Evolutionary conservation across 2,888 invertebrate genomes (phyloP).

Genomic region (Prostheceraeus crozeri): DNA sequence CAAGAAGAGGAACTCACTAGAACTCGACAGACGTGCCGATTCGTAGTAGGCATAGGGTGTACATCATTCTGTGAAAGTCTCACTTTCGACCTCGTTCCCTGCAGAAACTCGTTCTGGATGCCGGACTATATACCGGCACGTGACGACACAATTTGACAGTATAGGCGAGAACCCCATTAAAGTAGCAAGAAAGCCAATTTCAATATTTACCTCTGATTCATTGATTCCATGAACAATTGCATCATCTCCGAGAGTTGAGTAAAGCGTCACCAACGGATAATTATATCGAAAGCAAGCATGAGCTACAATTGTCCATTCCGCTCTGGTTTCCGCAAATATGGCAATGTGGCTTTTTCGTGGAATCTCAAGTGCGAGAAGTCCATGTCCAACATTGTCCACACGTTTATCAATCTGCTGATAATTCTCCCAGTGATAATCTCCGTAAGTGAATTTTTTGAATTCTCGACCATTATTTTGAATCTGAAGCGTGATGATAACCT

Average conservation of each 20-base stretch:
- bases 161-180: too few relatives aligned
- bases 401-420: conserved; percentile 70
- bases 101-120: too few relatives aligned
- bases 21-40: too few relatives aligned
- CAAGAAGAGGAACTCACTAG: too few relatives aligned
- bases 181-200: too few relatives aligned
- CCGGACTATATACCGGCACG: too few relatives aligned
- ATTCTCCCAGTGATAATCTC: conserved; percentile 81
- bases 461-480: conserved; percentile 28
- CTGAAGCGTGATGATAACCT: too few relatives aligned
- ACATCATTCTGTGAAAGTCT: too few relatives aligned
- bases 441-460: conserved; percentile 65
- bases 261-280: conserved; percentile 88
- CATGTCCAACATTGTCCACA: conserved; percentile 72
- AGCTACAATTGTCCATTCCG: conserved; percentile 94
- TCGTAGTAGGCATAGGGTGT: too few relatives aligned
- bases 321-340: conserved; percentile 91
- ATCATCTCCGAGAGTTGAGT: conserved; percentile 90
- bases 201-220: conserved; percentile 78
- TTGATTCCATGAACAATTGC: conserved; percentile 91
- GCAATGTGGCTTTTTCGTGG: conserved; percentile 66
- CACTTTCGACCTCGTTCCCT: too few relatives aligned
- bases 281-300: conserved; percentile 91
- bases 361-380: conserved; percentile 68
- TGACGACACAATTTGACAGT: too few relatives aligned